Percentiles rank a stretch among this genome's conserved stretches.
Evolutionary conservation across 2,888 invertebrate genomes (phyloP).

Genomic region (Melinaea menophilus): DNA sequence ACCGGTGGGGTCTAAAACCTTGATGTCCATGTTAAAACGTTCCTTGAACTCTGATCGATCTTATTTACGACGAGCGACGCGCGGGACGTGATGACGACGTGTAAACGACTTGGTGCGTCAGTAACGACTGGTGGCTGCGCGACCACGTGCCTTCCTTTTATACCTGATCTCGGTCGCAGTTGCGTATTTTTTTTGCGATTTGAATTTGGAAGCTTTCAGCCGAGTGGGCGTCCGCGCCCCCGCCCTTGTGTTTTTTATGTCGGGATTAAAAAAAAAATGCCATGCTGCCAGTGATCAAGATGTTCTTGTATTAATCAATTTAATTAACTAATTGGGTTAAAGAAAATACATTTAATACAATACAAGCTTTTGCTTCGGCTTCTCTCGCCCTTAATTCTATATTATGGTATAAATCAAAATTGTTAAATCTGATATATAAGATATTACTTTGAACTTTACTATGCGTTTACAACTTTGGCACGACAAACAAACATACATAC

Average conservation of each 20-base stretch:
- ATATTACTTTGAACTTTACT: too few relatives aligned
- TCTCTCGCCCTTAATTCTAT: too few relatives aligned
- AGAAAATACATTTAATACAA: too few relatives aligned
- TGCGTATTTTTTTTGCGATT: conserved; percentile 74
- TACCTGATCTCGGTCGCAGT: conserved; percentile 61
- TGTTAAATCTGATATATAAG: too few relatives aligned
- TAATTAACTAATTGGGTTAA: too few relatives aligned
- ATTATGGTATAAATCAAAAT: too few relatives aligned
- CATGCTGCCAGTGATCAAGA: conserved; percentile 38
- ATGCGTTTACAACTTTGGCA: too few relatives aligned
- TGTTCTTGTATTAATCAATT: conserved; percentile 8
- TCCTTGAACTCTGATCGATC: conserved; percentile 64
- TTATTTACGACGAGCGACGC: conserved; percentile 62
- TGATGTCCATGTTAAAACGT: conserved; percentile 62
- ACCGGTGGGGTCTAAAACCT: conserved; percentile 72
- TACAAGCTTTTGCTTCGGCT: too few relatives aligned
- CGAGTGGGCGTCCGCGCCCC: conserved; percentile 67
- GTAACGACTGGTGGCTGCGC: conserved; percentile 60
- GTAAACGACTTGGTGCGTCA: conserved; percentile 49
- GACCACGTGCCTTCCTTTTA: conserved; percentile 70
- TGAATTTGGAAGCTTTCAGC: conserved; percentile 76
- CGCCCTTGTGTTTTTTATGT: conserved; percentile 57
- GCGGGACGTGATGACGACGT: conserved; percentile 56
- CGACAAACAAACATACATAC: too few relatives aligned
- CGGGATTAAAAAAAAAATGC: conserved; percentile 48